Conservation (phyloP, 1,140 invertebrate species). For the Apis cerana region DNA sequence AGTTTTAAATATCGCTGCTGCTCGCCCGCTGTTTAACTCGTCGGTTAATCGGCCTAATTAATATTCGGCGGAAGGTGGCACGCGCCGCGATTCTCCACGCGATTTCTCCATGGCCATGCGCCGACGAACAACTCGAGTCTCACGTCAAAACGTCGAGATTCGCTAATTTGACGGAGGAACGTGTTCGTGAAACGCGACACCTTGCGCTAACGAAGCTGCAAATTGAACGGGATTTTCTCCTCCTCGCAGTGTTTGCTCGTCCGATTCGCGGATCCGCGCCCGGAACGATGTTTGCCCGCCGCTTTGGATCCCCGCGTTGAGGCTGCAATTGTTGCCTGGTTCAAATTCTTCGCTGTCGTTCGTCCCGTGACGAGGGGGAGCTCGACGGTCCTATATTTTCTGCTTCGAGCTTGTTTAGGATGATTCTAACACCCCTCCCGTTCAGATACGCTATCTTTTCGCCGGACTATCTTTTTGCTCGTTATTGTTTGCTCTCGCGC, state of each 20-base stretch:
- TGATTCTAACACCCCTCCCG: not conserved
- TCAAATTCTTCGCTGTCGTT: not conserved
- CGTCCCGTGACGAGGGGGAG: not conserved
- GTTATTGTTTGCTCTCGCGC: too few relatives aligned
- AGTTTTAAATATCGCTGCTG: slow-evolving; percentile 66
- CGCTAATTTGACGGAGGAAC: slow-evolving; percentile 54
- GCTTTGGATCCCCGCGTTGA: slow-evolving; percentile 5
- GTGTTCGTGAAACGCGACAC: slow-evolving; percentile 23
- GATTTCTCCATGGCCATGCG: slow-evolving; percentile 41
- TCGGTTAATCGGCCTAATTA: slow-evolving; percentile 76
- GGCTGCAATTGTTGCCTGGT: not conserved
- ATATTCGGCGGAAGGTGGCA: slow-evolving; percentile 62
- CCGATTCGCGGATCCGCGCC: not conserved
- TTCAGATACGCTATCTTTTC: too few relatives aligned
- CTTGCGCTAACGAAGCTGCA: slow-evolving; percentile 55
- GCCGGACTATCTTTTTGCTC: too few relatives aligned
- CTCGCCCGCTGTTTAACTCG: slow-evolving; percentile 72
- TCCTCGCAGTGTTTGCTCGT: not conserved
- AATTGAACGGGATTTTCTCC: slow-evolving; percentile 38
- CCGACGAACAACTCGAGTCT: slow-evolving; percentile 59
- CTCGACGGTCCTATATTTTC: not conserved
- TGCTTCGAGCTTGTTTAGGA: not conserved
- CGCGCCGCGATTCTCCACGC: not conserved
- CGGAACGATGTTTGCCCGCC: slow-evolving; percentile 12
- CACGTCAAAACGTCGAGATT: slow-evolving; percentile 20